phyloP scores from a whole-genome alignment of 2,888 invertebrate species.

The Zygaena filipendulae region DNA sequence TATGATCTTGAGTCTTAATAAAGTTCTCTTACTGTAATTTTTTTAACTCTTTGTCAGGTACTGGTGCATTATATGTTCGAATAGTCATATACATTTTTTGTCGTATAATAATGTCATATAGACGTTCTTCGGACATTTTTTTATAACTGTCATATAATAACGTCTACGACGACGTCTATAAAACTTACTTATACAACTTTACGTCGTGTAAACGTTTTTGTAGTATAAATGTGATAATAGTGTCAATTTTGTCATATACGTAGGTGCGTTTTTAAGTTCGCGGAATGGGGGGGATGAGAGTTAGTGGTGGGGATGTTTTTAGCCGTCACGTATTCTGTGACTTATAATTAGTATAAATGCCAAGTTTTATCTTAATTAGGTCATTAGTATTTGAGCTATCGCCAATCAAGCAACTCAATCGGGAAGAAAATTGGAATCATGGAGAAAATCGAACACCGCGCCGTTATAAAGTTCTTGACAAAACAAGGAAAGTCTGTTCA shows the following conservation, averaged over 20 bases:
- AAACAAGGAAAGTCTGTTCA: conserved; percentile 9
- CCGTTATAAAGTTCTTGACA: conserved; percentile 8
- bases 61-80: conserved; percentile 11
- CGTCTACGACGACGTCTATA: conserved; percentile 6
- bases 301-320: no score
- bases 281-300: no score
- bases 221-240: conserved; percentile 5
- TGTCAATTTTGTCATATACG: conserved; percentile 8
- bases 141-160: conserved; percentile 6
- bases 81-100: conserved; percentile 10
- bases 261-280: no score
- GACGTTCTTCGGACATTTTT: conserved; percentile 8
- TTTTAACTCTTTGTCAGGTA: conserved; percentile 8
- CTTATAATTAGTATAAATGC: no score
- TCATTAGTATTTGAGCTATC: no score
- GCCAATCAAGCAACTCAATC: no score
- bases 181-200: conserved; percentile 8
- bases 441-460: conserved; percentile 5
- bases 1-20: conserved; percentile 6
- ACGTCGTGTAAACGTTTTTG: conserved; percentile 6
- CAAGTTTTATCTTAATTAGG: no score
- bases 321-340: no score
- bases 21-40: conserved; percentile 7
- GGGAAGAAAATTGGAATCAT: no score
- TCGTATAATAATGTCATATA: conserved; percentile 11